These are phyloP conservation scores for Spea multiplicata DNA, from an alignment of 2,113 vertebrate species.

Conservation along the genomic window DNA sequence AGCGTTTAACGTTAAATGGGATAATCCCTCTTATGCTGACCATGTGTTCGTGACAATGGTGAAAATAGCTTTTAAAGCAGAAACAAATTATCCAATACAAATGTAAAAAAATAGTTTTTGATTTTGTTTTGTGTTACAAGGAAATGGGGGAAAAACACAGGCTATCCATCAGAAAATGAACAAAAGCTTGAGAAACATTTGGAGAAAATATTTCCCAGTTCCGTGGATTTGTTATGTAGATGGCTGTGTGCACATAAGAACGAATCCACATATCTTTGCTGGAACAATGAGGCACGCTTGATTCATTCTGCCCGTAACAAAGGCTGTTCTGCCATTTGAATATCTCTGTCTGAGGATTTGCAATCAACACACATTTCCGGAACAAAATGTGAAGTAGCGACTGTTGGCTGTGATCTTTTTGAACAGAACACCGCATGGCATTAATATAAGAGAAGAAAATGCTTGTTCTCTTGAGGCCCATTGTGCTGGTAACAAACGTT, in stretches of 20 bases:
- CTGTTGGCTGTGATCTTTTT: neutral
- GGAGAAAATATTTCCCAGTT: neutral
- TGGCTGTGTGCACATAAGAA: neutral
- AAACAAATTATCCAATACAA: too few relatives aligned
- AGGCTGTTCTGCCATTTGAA: conserved; percentile 5
- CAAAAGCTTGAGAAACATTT: conserved; percentile 24
- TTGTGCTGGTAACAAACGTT: too few relatives aligned
- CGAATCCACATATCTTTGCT: conserved; percentile 21
- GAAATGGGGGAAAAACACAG: neutral
- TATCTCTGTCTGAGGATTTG: neutral
- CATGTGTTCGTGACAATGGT: too few relatives aligned
- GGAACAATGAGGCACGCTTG: conserved; percentile 12
- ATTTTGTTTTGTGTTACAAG: too few relatives aligned
- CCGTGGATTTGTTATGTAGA: conserved; percentile 22
- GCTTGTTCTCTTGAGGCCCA: too few relatives aligned
- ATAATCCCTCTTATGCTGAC: too few relatives aligned
- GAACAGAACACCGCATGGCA: neutral
- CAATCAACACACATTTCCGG: conserved; percentile 5
- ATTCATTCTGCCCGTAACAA: conserved; percentile 32
- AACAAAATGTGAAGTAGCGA: neutral
- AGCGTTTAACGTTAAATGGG: too few relatives aligned
- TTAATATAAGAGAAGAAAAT: too few relatives aligned
- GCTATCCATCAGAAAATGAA: conserved; percentile 4
- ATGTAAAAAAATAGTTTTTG: too few relatives aligned
- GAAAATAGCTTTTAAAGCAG: too few relatives aligned